A percentile compares a stretch with the other conserved stretches of the same genome.
Conservation (phyloP, 2,113 vertebrate genomes). For the Leucoraja erinaceus region DNA sequence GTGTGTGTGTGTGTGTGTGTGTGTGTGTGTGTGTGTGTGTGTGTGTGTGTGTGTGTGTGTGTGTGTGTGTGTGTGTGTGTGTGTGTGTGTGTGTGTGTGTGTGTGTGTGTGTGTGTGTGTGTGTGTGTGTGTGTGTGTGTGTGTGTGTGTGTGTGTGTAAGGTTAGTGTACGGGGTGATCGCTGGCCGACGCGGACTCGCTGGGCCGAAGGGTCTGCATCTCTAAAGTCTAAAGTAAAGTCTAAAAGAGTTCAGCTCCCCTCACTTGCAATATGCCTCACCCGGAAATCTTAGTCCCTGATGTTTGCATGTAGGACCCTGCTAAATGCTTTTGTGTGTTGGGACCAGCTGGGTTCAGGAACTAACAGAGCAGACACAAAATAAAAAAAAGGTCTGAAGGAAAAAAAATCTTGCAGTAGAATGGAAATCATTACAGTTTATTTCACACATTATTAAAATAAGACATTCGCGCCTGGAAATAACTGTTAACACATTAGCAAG, state of each 20-base stretch:
- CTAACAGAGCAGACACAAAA: not conserved
- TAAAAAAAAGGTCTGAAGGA: not conserved
- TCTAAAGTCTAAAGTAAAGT: too few species aligned
- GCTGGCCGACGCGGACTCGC: too few species aligned
- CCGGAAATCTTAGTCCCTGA: not conserved
- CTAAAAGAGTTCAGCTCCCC: not conserved
- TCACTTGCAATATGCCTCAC: not conserved
- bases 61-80: too few species aligned
- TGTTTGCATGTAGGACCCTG: not conserved
- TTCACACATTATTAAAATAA: not conserved
- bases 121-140: too few species aligned
- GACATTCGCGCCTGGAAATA: not conserved
- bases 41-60: too few species aligned
- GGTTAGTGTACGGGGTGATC: too few species aligned
- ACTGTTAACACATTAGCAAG: not conserved
- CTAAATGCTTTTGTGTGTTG: not conserved
- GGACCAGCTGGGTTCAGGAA: not conserved
- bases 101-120: too few species aligned
- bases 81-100: too few species aligned
- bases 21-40: too few species aligned
- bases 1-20: too few species aligned
- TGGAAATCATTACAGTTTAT: not conserved
- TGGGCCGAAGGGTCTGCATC: too few species aligned
- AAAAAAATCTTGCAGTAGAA: not conserved
- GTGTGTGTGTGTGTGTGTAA: too few species aligned